A percentile compares a stretch with the other conserved stretches of the same genome.
Evolutionary conservation across 1,140 invertebrate genomes (phyloP).

Genomic region (Cherax quadricarinatus): DNA sequence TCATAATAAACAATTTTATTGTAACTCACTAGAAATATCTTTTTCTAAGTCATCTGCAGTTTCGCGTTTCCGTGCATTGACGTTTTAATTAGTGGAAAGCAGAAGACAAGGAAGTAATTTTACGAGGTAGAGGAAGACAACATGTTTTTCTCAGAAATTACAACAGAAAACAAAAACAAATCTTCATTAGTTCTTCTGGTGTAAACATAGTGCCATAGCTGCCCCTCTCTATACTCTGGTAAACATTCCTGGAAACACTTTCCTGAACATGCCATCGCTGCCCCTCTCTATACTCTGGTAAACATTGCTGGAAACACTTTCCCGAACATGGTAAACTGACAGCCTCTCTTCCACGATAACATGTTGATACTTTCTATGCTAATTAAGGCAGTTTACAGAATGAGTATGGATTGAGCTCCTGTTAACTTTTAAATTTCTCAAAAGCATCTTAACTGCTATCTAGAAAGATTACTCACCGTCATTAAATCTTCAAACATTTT

Average conservation of each 20-base stretch:
- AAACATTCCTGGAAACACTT: conserved; percentile 3
- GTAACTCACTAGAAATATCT: too few species aligned
- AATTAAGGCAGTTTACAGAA: conserved; percentile 13
- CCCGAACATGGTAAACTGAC: not conserved
- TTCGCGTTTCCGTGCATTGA: too few species aligned
- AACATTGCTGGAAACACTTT: conserved; percentile 2
- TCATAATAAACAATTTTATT: too few species aligned
- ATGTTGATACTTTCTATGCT: conserved; percentile 35
- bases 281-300: not conserved
- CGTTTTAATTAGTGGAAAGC: not conserved
- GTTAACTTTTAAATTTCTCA: not conserved
- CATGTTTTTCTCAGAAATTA: conserved; percentile 3
- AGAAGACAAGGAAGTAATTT: not conserved
- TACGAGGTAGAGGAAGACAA: not conserved
- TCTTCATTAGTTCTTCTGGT: not conserved
- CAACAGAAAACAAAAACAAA: not conserved
- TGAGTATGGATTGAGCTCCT: conserved; percentile 22
- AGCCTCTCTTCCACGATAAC: conserved; percentile 7
- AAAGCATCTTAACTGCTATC: not conserved
- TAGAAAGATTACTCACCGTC: conserved; percentile 30
- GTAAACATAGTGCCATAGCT: not conserved
- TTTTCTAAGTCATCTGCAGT: too few species aligned
- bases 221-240: not conserved
- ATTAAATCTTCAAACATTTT: conserved; percentile 34
- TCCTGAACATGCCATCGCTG: not conserved